These are phyloP conservation scores for Chelonus formosanus DNA, from an alignment of 2,888 invertebrate genomes.

Conservation along the genomic window DNA sequence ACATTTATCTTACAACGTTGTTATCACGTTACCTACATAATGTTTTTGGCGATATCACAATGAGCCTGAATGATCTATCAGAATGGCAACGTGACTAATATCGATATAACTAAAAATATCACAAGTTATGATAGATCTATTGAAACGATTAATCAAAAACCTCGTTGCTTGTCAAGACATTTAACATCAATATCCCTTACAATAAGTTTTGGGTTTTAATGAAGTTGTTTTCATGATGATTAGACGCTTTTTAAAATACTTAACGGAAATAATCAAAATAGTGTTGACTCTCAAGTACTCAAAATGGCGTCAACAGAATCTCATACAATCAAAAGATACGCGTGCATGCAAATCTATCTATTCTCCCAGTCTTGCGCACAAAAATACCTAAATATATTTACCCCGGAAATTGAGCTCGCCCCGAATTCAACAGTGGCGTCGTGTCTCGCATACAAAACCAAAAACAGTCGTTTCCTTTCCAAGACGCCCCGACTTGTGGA, in stretches of 20 bases:
- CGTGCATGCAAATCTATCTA: constrained; percentile 22
- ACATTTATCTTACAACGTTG: constrained; percentile 24
- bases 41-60: constrained; percentile 12
- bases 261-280: not conserved
- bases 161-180: no score
- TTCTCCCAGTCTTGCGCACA: constrained; percentile 18
- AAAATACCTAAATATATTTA: constrained; percentile 20
- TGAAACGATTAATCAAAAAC: no score
- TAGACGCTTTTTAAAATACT: not conserved
- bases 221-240: not conserved
- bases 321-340: constrained; percentile 20
- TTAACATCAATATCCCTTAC: no score
- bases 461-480: not conserved
- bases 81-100: not conserved
- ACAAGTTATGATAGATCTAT: no score
- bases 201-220: no score
- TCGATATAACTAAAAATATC: no score
- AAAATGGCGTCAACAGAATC: constrained; percentile 27
- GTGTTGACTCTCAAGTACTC: constrained; percentile 16
- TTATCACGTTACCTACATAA: constrained; percentile 14
- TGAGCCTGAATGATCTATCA: constrained; percentile 10
- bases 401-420: constrained; percentile 5
- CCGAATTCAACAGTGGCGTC: constrained; percentile 16
- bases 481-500: no score
- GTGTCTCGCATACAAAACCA: constrained; percentile 12